Evolutionary conservation across 2,113 vertebrate genomes (phyloP).

Genomic region (Equus przewalskii): DNA sequence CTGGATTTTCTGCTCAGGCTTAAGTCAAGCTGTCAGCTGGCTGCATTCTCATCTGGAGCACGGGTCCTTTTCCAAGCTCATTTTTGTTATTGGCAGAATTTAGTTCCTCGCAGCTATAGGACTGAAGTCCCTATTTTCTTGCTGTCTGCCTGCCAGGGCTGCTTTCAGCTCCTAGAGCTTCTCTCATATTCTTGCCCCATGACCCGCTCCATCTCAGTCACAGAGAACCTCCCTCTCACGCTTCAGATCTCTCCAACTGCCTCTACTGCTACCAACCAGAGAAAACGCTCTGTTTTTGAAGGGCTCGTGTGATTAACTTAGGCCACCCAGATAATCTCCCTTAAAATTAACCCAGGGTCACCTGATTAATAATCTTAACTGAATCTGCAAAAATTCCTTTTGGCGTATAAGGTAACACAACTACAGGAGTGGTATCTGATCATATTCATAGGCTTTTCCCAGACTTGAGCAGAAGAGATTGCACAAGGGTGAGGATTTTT

Average conservation of each 20-base stretch:
- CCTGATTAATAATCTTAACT: not conserved
- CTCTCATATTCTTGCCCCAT: not conserved
- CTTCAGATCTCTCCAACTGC: not conserved
- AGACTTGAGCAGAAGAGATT: not conserved
- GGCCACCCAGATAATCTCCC: not conserved
- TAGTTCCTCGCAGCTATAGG: not conserved
- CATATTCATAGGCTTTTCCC: not conserved
- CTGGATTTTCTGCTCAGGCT: not conserved
- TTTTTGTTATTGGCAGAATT: not conserved
- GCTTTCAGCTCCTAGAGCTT: not conserved
- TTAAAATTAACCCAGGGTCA: not conserved
- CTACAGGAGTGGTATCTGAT: not conserved
- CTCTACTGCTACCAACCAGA: not conserved
- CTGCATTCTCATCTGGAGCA: not conserved
- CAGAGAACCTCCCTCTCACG: not conserved
- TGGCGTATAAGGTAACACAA: not conserved
- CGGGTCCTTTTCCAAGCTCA: not conserved
- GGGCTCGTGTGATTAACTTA: not conserved
- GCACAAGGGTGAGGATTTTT: not conserved
- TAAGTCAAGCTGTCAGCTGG: not conserved
- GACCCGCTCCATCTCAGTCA: not conserved
- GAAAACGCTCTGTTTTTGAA: not conserved
- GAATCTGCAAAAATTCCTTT: not conserved
- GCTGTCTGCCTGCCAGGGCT: not conserved
- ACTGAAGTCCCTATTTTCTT: not conserved